A percentile compares a stretch with the other conserved stretches of the same genome.
phyloP scores from a whole-genome alignment of 2,888 invertebrate species.

The Periphyllus acericola region DNA sequence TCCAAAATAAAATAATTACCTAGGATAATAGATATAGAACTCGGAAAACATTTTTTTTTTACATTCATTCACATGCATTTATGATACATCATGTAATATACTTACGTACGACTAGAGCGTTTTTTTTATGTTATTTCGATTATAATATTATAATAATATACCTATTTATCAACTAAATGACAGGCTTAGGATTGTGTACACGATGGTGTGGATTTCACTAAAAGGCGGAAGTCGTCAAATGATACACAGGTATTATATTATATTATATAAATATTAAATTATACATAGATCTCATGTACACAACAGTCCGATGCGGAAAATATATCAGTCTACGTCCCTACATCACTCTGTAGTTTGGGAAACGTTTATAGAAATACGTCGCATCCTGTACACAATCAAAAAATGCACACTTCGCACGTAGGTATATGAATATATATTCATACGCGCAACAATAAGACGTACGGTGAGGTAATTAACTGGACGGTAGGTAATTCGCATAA shows the following conservation, averaged over 20 bases:
- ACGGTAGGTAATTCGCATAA: not conserved
- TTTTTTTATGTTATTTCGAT: constrained; percentile 15
- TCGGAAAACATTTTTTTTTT: not conserved
- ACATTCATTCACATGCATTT: constrained; percentile 49
- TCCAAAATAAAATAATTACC: not conserved
- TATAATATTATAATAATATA: not conserved
- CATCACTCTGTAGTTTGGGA: not conserved
- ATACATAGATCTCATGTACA: not conserved
- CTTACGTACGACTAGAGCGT: not conserved
- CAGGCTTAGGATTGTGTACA: not conserved
- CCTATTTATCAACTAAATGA: not conserved
- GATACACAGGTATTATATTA: not conserved
- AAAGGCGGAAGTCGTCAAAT: not conserved
- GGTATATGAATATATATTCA: not conserved
- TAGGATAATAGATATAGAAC: not conserved
- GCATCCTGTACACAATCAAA: not conserved
- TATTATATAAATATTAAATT: not conserved
- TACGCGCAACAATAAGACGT: not conserved
- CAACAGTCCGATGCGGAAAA: not conserved
- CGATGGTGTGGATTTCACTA: too few species aligned
- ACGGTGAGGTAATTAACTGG: not conserved
- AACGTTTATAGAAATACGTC: not conserved
- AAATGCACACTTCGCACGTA: not conserved
- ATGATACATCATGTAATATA: constrained; percentile 21
- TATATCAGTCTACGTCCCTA: not conserved